Evolutionary conservation across 2,113 vertebrate species (phyloP), one percentile per base, ranked within the genome.

Genomic region (Semicossyphus pulcher): DNA sequence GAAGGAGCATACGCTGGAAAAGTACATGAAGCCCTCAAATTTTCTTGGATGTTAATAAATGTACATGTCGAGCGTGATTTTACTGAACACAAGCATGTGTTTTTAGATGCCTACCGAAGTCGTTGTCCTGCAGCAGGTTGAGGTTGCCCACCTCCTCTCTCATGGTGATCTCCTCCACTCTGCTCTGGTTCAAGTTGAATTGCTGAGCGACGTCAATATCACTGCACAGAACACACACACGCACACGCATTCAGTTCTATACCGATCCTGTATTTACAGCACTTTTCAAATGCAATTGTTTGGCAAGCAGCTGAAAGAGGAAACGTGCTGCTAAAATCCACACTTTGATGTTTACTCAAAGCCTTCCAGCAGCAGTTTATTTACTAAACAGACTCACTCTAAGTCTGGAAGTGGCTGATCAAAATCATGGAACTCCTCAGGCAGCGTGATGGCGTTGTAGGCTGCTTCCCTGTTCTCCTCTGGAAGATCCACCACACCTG

Each of bases 141-240:
- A 99, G 95, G 91, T 97, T 99, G 36, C 97, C 96, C 20, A 99
- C 97, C 89, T 99, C 98, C 93, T 99, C 98, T 84, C 98, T 95
- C 98, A 99, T 99, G 73, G 98, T 99, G 88, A 99, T 99, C 93
- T 99, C 98, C 91, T 99, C 98, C 71, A 97, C 98, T 94, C 98
- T 94, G 76, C 98, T 99, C 92, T 99, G 98, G 91, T 99, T 99
- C 90, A 99, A 92, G 63, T 97, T 99, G 92, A 99, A 99, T 90
- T 99, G 98, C 92, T 99, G 97, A 74, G 98, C 97, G 68, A 99
- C 97, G 81, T 99, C 98, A 20, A 99, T 99, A 93, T 99, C 98
- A 93, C 98, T 99, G 88, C 61, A 89, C 69, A 7, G 39, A 62
- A 79, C 39, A 41, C 1, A 0, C 10, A 4, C 12, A 28, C 1